These are phyloP conservation scores for Eubasilissa regina DNA, from an alignment of 1,140 invertebrate genomes.

Conservation along the genomic window DNA sequence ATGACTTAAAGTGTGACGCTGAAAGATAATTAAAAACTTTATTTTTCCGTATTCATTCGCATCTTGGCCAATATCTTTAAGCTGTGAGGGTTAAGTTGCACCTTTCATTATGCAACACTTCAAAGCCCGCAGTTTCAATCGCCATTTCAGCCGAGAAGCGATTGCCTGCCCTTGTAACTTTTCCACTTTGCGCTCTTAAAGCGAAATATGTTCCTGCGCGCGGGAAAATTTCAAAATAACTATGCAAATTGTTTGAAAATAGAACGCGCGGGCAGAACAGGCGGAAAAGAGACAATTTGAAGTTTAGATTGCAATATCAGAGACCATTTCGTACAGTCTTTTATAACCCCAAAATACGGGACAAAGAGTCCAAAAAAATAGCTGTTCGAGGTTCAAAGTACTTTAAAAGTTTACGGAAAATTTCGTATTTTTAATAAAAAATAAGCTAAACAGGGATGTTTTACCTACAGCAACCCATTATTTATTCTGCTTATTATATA, in stretches of 20 bases:
- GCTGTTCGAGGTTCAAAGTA: neutral
- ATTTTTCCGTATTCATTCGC: constrained; percentile 8
- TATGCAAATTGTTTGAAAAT: constrained; percentile 58
- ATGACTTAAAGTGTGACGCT: too few species aligned
- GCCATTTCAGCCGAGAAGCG: constrained; percentile 49
- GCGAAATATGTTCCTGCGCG: constrained; percentile 47
- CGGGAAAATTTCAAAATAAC: constrained; percentile 59
- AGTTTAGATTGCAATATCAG: constrained; percentile 61
- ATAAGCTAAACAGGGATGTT: too few species aligned
- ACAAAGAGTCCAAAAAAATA: constrained; percentile 12
- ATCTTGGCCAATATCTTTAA: constrained; percentile 21
- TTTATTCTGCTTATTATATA: too few species aligned
- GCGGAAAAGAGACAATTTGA: constrained; percentile 58
- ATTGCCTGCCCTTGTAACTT: constrained; percentile 57
- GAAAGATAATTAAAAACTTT: too few species aligned
- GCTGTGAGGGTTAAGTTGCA: neutral
- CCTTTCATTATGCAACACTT: constrained; percentile 39
- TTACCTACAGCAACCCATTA: too few species aligned
- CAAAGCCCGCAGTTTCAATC: constrained; percentile 49
- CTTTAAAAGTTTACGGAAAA: neutral
- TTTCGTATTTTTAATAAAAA: neutral
- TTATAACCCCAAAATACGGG: constrained; percentile 13
- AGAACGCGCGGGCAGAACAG: constrained; percentile 23
- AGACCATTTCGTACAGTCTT: constrained; percentile 46
- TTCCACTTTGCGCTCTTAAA: constrained; percentile 60